Evolutionary conservation across 2,113 vertebrate species (phyloP), one percentile per base, ranked within the genome.

Genomic region (Tautogolabrus adspersus): DNA sequence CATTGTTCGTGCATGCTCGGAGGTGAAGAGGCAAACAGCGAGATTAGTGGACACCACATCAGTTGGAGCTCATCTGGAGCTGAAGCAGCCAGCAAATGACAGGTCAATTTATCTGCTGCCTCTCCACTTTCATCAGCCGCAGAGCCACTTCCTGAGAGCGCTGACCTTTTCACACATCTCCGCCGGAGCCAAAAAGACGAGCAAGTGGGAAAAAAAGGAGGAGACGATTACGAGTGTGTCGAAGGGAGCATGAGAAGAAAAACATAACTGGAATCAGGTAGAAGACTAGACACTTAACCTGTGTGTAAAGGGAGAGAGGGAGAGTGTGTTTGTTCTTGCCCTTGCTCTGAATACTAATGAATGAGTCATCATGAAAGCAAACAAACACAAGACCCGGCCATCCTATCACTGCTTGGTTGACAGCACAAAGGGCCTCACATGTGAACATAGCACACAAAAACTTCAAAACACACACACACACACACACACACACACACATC

Each of bases 31-130:
- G 13, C 63, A 61, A 55, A 54, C 44, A 47, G 69, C 38, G 19
- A 55, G 63, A 69, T 70, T 64, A 55, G 30, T 68, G 44, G 51
- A 40, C 15, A 3, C 11, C 46, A 62, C 65, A 66, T 83, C 81
- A 70, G 55, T 76, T 75, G 56, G 47, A 80, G 51, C 49, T 73
- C 63, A 77, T 72, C 38, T 67, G 75, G 23, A 47, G 66, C 66
- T 57, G 37, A 54, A 59, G 74, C 23, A 54, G 64, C 40, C 61
- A 75, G 73, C 73, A 51, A 74, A 26, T 84, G 74, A 84, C 81
- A 74, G 74, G 61, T 78, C 74, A 81, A 65, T 87, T 78, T 66
- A 82, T 73, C 71, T 75, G 77, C 66, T 51, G 55, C 62, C 46
- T 51, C 58, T 73, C 55, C 37, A 47, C 73, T 84, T 65, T 66